Conservation (phyloP, 1,140 invertebrate genomes). For the Pseudomyrmex gracilis region DNA sequence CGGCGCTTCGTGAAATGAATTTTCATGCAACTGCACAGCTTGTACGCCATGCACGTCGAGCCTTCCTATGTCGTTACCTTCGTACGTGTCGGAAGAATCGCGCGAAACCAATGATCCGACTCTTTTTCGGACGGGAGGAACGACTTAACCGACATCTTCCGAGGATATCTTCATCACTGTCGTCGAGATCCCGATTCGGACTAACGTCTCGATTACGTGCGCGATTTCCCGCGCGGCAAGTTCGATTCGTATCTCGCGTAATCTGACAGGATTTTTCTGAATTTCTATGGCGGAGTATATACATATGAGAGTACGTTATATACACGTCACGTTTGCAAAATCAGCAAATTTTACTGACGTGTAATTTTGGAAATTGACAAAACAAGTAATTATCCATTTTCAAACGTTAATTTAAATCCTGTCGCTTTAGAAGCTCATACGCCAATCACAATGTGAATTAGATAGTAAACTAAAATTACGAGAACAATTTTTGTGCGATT, state of each 20-base stretch:
- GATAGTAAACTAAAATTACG: too few species aligned
- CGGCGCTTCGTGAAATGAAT: slow-evolving; percentile 43
- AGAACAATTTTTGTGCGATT: too few species aligned
- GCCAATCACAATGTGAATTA: too few species aligned
- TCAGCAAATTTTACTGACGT: too few species aligned
- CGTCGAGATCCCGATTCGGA: slow-evolving; percentile 1
- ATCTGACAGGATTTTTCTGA: too few species aligned
- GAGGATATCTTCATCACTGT: slow-evolving; percentile 45
- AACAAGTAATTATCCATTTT: too few species aligned
- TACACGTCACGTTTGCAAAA: too few species aligned
- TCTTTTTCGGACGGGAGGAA: slow-evolving; percentile 30
- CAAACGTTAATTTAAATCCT: background rate
- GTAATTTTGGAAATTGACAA: too few species aligned
- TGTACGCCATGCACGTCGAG: slow-evolving; percentile 51
- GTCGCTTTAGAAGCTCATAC: background rate
- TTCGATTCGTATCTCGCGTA: too few species aligned
- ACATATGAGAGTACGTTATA: too few species aligned
- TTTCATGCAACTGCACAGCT: slow-evolving; percentile 15
- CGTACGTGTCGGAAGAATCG: slow-evolving; percentile 52
- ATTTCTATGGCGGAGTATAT: too few species aligned
- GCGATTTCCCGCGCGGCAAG: background rate
- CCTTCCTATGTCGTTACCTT: slow-evolving; percentile 53
- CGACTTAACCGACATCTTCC: slow-evolving; percentile 36
- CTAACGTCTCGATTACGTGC: slow-evolving; percentile 20
- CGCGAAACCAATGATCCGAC: slow-evolving; percentile 36